Evolutionary conservation across 2,888 invertebrate genomes (phyloP).

Genomic region (Cerceris ruficornis): DNA sequence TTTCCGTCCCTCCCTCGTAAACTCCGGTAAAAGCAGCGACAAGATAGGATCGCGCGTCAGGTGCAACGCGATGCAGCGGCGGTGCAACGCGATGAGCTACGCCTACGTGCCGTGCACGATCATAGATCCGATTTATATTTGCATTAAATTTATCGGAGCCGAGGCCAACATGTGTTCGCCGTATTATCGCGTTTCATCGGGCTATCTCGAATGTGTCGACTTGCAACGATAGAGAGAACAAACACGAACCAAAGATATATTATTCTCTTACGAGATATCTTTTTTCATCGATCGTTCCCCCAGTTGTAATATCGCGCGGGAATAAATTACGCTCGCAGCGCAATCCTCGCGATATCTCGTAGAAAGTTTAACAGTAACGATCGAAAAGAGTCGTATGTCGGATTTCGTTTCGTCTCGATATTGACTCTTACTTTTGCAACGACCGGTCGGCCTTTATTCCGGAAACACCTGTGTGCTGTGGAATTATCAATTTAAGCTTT

Average conservation of each 20-base stretch:
- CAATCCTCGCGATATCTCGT: not conserved
- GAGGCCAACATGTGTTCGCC: constrained; percentile 47
- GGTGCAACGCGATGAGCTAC: constrained; percentile 44
- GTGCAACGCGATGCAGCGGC: constrained; percentile 53
- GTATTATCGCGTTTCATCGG: constrained; percentile 54
- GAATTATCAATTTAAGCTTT: not conserved
- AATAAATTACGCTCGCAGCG: constrained; percentile 24
- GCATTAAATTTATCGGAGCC: constrained; percentile 55
- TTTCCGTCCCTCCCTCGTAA: constrained; percentile 19
- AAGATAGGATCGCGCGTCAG: constrained; percentile 65
- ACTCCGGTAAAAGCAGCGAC: constrained; percentile 42
- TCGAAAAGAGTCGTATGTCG: not conserved
- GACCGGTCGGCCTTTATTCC: constrained; percentile 36
- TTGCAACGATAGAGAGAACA: constrained; percentile 29
- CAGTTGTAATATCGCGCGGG: not conserved
- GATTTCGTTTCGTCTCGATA: constrained; percentile 15
- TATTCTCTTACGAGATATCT: constrained; percentile 19
- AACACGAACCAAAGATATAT: constrained; percentile 41
- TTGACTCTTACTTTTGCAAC: constrained; percentile 44
- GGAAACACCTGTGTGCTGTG: constrained; percentile 48
- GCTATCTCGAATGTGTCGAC: constrained; percentile 40
- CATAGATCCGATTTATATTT: constrained; percentile 63
- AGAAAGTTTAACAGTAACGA: constrained; percentile 1
- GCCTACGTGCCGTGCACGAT: constrained; percentile 53
- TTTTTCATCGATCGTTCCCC: constrained; percentile 27